Evolutionary conservation across 1,140 invertebrate genomes (phyloP), one percentile per base, ranked within the genome.

Genomic region (Bombyx mandarina): DNA sequence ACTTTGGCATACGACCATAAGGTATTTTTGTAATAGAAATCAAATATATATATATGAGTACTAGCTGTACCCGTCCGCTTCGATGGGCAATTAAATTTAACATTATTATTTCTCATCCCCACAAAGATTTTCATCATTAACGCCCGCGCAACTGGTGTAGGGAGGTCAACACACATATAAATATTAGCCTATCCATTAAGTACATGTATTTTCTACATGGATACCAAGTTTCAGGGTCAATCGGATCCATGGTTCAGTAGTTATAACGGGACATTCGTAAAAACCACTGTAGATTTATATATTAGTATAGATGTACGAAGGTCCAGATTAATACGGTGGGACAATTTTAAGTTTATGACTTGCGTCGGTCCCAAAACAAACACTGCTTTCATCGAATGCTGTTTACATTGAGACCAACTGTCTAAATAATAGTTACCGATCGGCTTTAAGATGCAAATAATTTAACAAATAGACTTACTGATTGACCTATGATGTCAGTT

Each of bases 321-420:
- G 12, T 47, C 8, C 45, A 47, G 45, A 10, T 8, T 12, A 9
- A 47, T 47, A 12, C 4, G 4, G 4, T 5, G 12, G 45, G 12
- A 47, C 8, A 7, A 10, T 10, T 47, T 10, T 47, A 47, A 10
- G 45, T 47, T 10, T 8, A 8, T 47, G 45, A 12, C 9, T 12
- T 47, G 45, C 9, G 9, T 9, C 12, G 12, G 45, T 4, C 45
- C 0, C 26, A 35, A 35, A 35, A 35, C 26, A 35, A 35, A 35
- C 4, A 35, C 4, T 1, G 26, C 26, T 35, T 35, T 35, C 26
- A 35, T 57, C 49, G 26, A 54, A 8, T 51, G 18, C 35, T 60
- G 52, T 63, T 67, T 67, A 62, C 52, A 10, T 46, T 52, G 9
- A 46, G 45, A 46, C 60, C 65, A 67, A 60, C 62, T 67, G 62